Base-by-base conservation (phyloP, 1,140 invertebrate species). In the Apis laboriosa region DNA sequence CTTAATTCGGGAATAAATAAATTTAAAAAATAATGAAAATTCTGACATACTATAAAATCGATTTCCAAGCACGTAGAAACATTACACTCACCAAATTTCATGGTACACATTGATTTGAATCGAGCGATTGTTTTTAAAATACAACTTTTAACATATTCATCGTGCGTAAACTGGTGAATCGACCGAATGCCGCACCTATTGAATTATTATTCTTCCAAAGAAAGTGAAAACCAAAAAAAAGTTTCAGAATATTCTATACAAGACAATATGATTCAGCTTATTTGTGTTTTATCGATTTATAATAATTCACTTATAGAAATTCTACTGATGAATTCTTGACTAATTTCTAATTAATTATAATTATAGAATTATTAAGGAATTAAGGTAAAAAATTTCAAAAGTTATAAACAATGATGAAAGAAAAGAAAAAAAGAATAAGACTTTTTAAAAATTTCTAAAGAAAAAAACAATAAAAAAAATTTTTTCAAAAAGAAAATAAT, bases 211-310 rank as follows among this genome's bases (percentile, higher is more conserved):
- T 70, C 58, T 9, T n/a, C 4, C 9, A 21, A 67, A 79, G 68
- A 49, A 75, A 75, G 82, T 80, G 67, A 67, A 80, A 83, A 83
- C 61, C 56, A 53, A 73, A 66, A 66, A 15, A 75, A 21, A 60
- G 34, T 51, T 56, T 19, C 21, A 21, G 49, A 76, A 68, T 80
- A 49, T 43, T 34, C 49, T 13, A n/a, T 71, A 56, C 24, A 7
- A 17, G n/a, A 55, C 9, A 43, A 43, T 7, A 13, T 49, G 53
- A 51, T 60, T 56, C 51, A 21, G 49, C n/a, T 5, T 8, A n/a
- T 7, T 66, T 53, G 17, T 19, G 2, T 76, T 76, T 64, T 55
- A 28, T 15, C 9, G 11, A 13, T 43, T 51, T 19, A 15, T 28
- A 43, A 21, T 53, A 15, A 21, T 7, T 4, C 43, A n/a, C 34